Evolutionary conservation across 2,797 vertebrate species (phyloP), one percentile per base, ranked within the genome.

Genomic region (Squalus acanthias): DNA sequence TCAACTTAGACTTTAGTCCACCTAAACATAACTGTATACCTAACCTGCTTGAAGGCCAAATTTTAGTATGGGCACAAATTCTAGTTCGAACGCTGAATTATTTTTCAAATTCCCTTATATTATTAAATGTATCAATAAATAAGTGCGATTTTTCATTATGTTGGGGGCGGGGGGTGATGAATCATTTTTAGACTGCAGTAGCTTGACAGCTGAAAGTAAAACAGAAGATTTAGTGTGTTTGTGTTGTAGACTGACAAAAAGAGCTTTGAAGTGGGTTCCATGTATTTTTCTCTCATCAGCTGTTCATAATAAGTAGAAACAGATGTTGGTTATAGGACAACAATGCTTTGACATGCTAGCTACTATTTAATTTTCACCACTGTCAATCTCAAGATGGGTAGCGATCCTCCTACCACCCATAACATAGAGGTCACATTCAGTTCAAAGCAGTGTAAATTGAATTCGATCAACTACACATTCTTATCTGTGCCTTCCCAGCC

Each of bases 241-340:
- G 17, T 33, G 50, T 60, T 95, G 7, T 20, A 60, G 65, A 70
- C n/a, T 69, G 63, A 69, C n/a, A 50, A 17, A 24, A 12, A 94
- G 67, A 46, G 39, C 70, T 74, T 95, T 95, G 70, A 95, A 76
- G 50, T 76, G 50, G 46, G 6, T 29, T 57, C 12, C 70, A 9
- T 74, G 70, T 0, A 76, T 57, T 95, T 95, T 95, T 74, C 29
- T 57, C 50, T 76, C 70, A 24, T 95, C 94, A 76, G 94, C 26
- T 76, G 70, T 95, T 60, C 12, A 26, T 57, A 29, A 29, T 74
- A 74, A 95, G 94, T 57, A 95, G 69, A 53, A 95, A 76, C 94
- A 95, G 70, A 76, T 95, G 94, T 95, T 95, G 26, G 94, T 76
- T 74, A 24, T 17, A 13, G 94, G 26, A 76, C 94, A 74, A 76